These are phyloP conservation scores for Cebidichthys violaceus DNA, from an alignment of 2,113 vertebrate species.

Conservation along the genomic window DNA sequence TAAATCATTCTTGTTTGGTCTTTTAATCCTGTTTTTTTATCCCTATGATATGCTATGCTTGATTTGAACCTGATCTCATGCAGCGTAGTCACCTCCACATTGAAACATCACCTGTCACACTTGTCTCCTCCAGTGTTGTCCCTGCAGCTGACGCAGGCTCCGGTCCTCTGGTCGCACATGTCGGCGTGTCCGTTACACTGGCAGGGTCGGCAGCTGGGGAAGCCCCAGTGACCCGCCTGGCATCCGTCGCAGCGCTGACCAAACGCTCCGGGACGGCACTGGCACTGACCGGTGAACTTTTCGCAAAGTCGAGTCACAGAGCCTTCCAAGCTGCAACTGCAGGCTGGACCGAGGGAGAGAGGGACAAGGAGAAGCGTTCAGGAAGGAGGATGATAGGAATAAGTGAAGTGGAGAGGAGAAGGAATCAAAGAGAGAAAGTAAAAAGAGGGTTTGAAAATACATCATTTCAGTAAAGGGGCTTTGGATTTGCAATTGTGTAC, in stretches of 20 bases:
- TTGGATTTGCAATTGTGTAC: constrained; percentile 1
- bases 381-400: not conserved
- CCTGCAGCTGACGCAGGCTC: constrained; percentile 90
- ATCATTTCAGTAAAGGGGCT: not conserved
- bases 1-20: not conserved
- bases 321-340: constrained; percentile 91
- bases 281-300: constrained; percentile 89
- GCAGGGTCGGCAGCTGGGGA: constrained; percentile 90
- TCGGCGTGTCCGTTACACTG: constrained; percentile 91
- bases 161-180: constrained; percentile 87
- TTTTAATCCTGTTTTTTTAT: not conserved
- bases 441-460: not conserved
- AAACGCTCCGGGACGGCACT: constrained; percentile 89
- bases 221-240: constrained; percentile 94
- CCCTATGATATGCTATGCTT: not conserved
- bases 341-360: constrained; percentile 79
- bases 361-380: not conserved
- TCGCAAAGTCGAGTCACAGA: constrained; percentile 88
- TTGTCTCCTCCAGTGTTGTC: constrained; percentile 90
- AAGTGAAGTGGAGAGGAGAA: not conserved
- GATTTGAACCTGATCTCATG: not conserved
- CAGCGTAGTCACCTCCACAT: not conserved
- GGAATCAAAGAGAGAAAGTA: not conserved
- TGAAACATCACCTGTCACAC: constrained; percentile 88
- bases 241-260: constrained; percentile 90